A percentile compares a stretch with the other conserved stretches of the same genome.
Conservation (phyloP, 2,797 vertebrate genomes). For the Semotilus atromaculatus region DNA sequence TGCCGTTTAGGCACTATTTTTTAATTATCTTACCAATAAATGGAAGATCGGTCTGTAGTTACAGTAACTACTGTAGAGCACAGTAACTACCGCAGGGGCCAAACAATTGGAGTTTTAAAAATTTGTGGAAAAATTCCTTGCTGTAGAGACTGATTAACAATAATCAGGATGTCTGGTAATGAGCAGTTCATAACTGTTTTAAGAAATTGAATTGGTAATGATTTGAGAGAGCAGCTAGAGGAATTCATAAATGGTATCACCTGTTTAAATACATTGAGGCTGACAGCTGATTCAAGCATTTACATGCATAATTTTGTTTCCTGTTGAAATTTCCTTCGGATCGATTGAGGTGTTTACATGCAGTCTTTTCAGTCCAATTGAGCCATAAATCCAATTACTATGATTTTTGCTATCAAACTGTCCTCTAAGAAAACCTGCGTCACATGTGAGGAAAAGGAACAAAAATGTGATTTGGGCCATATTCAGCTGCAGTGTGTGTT, state of each 20-base stretch:
- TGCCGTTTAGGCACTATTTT: background rate
- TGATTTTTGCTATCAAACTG: background rate
- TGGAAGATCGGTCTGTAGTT: background rate
- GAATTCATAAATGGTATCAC: too few relatives aligned
- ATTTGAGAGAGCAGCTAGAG: background rate
- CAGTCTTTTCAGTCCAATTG: background rate
- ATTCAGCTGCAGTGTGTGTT: background rate
- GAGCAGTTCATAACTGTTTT: background rate
- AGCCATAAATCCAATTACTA: background rate
- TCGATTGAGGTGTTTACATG: background rate
- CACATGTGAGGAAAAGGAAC: background rate
- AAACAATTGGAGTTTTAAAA: too few relatives aligned
- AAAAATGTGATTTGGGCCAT: background rate
- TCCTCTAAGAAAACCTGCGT: background rate
- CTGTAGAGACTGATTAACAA: background rate
- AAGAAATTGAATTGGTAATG: background rate
- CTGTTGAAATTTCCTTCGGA: background rate
- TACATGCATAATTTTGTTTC: background rate
- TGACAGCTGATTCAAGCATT: background rate
- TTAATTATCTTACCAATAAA: background rate
- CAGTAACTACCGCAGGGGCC: too few relatives aligned
- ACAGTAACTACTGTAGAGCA: background rate
- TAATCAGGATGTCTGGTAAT: background rate
- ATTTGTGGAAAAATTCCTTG: background rate
- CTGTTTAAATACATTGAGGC: background rate